Percentiles rank a stretch among this genome's conserved stretches.
Conservation (phyloP, 2,888 invertebrate species). For the Drosophila subsilvestris region DNA sequence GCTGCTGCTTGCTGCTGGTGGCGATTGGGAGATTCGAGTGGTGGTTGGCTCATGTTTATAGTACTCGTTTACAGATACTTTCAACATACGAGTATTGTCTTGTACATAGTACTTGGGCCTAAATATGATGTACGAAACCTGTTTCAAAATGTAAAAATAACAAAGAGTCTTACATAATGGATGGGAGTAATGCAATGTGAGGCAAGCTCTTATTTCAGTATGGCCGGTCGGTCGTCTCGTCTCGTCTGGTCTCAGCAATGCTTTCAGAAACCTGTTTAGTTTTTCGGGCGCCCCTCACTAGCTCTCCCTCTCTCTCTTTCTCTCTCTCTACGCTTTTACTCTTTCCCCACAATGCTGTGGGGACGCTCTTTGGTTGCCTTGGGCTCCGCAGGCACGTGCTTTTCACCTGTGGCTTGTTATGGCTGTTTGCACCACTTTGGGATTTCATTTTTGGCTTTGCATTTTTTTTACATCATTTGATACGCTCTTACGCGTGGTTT, state of each 20-base stretch:
- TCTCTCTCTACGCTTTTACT: background rate
- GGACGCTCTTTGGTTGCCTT: slow-evolving; percentile 16
- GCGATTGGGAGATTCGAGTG: background rate
- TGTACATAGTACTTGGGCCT: slow-evolving; percentile 11
- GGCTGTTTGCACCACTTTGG: slow-evolving; percentile 5
- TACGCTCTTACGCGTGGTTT: background rate
- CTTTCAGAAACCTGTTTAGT: slow-evolving; percentile 38
- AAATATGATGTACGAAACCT: slow-evolving; percentile 23
- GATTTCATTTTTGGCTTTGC: background rate
- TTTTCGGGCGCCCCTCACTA: slow-evolving; percentile 17
- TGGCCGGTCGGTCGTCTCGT: slow-evolving; percentile 31
- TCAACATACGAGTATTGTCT: slow-evolving; percentile 20
- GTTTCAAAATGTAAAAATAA: slow-evolving; percentile 46
- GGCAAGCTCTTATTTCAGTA: slow-evolving; percentile 30
- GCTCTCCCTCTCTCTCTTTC: background rate
- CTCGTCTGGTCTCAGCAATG: slow-evolving; percentile 23
- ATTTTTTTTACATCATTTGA: background rate
- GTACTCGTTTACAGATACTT: slow-evolving; percentile 36
- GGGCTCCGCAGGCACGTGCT: slow-evolving; percentile 32
- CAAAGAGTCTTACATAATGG: slow-evolving; percentile 63
- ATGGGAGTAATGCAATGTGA: slow-evolving; percentile 33
- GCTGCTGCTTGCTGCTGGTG: slow-evolving; percentile 10
- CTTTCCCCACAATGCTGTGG: slow-evolving; percentile 2
- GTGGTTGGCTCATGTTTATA: slow-evolving; percentile 23
- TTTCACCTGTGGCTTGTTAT: slow-evolving; percentile 4